Base-by-base conservation (phyloP, 2,888 invertebrate genomes). In the Omphaloscelis lunosa region DNA sequence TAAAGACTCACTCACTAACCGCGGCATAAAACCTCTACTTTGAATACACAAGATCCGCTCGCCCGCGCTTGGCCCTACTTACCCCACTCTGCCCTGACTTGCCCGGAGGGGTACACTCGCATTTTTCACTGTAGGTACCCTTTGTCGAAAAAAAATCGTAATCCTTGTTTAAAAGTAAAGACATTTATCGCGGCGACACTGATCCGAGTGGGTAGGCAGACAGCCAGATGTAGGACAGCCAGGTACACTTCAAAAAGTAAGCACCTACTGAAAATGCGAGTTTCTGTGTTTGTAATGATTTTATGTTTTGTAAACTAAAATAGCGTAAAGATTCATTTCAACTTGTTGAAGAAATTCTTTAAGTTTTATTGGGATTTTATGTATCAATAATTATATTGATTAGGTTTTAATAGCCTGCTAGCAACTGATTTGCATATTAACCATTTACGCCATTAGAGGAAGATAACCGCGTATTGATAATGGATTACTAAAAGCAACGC, bases 161-260 rank as follows among this genome's bases (percentile, higher is more conserved):
- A 94, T 93, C 93, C 92, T 81, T 89, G 90, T 92, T 93, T 91
- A 89, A 94, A 94, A 94, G 93, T 92, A 93, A 91, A 91, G 87
- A 91, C 93, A 91, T 94, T 94, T 93, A 93, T 93, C 92, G 89
- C 83, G 72, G 62, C 65, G 82, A 71, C 82, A 72, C 79, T 79
- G 79, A 82, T 77, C 82, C 81, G 65, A 59, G 76, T 79, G 76
- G 75, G 62, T 48, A 48, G 29, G 81, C 86, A 71, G 67, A 27
- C 77, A 15, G 48, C 11, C 67, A 75, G 66, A 76, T 71, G 65
- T 74, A n/a, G n/a, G n/a, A n/a, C n/a, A n/a, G n/a, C n/a, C 34
- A 39, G 39, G n/a, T 56, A 56, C 56, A 56, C n/a, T 56, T n/a
- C 4, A 2, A 34, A 12, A 5, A 12, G n/a, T 12, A 45, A 51